Evolutionary conservation across 2,888 invertebrate species (phyloP).

Genomic region (Steromphala cineraria): DNA sequence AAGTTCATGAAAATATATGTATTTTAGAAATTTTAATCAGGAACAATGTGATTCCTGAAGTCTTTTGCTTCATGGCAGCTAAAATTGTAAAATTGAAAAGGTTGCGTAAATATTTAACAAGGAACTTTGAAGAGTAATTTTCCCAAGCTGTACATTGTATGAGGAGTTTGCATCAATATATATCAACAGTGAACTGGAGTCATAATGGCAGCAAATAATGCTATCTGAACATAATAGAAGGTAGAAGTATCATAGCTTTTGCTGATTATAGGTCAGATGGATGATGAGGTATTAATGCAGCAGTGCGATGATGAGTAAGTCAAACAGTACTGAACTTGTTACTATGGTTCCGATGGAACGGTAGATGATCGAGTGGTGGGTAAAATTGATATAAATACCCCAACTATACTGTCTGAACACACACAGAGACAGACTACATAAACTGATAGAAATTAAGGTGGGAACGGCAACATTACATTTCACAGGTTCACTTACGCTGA

Average conservation of each 20-base stretch:
- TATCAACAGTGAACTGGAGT: constrained; percentile 15
- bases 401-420: constrained; percentile 12
- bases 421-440: constrained; percentile 20
- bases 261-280: too few species aligned
- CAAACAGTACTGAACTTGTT: neutral
- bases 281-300: neutral
- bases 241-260: too few species aligned
- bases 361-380: neutral
- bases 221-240: too few species aligned
- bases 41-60: too few species aligned
- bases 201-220: neutral
- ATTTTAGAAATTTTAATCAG: too few species aligned
- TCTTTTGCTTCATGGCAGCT: too few species aligned
- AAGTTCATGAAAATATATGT: too few species aligned
- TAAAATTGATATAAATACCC: constrained; percentile 14
- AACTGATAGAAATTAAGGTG: constrained; percentile 18
- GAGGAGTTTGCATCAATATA: neutral
- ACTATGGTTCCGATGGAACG: neutral
- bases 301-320: constrained; percentile 5
- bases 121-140: too few species aligned
- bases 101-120: too few species aligned
- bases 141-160: too few species aligned
- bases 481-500: constrained; percentile 17
- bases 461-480: constrained; percentile 14
- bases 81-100: too few species aligned